These are phyloP conservation scores for Electrophaes corylata DNA, from an alignment of 2,888 invertebrate species.

Conservation along the genomic window DNA sequence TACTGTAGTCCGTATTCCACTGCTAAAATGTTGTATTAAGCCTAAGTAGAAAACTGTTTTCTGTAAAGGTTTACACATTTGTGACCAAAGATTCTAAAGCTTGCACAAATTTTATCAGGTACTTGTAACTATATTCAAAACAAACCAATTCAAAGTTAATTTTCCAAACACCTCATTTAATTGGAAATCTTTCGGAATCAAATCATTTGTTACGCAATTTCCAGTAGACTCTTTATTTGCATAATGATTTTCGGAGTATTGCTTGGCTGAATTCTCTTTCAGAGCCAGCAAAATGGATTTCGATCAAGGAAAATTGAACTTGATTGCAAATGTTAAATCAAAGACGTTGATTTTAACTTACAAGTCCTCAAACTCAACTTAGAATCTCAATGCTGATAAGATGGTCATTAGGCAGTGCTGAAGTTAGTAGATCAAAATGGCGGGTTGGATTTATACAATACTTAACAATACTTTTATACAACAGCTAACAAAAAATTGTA, in stretches of 20 bases:
- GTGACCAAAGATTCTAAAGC: too few species aligned
- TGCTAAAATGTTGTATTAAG: not conserved
- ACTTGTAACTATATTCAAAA: not conserved
- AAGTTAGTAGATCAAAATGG: not conserved
- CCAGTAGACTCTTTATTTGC: constrained; percentile 1
- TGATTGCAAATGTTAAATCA: constrained; percentile 1
- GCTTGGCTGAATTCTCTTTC: not conserved
- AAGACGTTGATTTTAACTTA: not conserved
- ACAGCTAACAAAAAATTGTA: not conserved
- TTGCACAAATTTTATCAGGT: too few species aligned
- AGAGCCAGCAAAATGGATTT: constrained; percentile 3
- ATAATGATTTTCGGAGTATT: constrained; percentile 15
- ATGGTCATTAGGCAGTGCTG: not conserved
- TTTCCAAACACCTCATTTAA: constrained; percentile 13
- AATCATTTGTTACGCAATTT: constrained; percentile 12
- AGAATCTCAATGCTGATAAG: too few species aligned
- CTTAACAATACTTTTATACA: not conserved
- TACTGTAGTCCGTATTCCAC: not conserved
- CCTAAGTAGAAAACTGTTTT: too few species aligned
- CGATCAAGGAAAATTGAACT: constrained; percentile 1
- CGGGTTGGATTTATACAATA: too few species aligned
- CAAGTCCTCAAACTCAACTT: too few species aligned
- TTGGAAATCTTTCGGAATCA: constrained; percentile 18
- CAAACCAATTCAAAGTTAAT: constrained; percentile 10
- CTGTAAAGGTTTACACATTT: too few species aligned